phyloP scores from a whole-genome alignment of 2,113 vertebrate species.

The Epinephelus cyanopodus region DNA sequence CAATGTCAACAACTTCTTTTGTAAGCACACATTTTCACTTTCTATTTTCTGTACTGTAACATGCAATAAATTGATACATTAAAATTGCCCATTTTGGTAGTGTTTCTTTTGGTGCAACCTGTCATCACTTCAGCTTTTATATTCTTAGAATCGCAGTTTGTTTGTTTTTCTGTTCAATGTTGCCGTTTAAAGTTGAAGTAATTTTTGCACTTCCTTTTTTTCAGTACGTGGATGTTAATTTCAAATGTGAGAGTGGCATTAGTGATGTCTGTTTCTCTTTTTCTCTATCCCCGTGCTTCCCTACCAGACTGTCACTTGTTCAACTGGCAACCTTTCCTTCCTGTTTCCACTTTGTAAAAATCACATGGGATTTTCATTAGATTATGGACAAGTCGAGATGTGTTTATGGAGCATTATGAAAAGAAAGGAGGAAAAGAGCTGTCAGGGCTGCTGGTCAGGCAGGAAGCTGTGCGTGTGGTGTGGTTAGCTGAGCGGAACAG shows the following conservation, averaged over 20 bases:
- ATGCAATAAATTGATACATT: slow-evolving; percentile 94
- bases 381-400: background rate
- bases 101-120: background rate
- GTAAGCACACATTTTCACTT: slow-evolving; percentile 85
- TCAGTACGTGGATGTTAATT: slow-evolving; percentile 5
- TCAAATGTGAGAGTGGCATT: background rate
- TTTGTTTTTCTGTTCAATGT: slow-evolving; percentile 25
- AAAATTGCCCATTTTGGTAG: slow-evolving; percentile 55
- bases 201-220: slow-evolving; percentile 68
- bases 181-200: slow-evolving; percentile 1
- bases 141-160: slow-evolving; percentile 23
- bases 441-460: slow-evolving; percentile 35
- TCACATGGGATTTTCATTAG: background rate
- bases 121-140: slow-evolving; percentile 50
- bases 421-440: background rate
- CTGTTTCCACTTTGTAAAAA: background rate
- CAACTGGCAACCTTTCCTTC: background rate
- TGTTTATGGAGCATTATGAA: background rate
- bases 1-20: slow-evolving; percentile 74
- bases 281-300: background rate
- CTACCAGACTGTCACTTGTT: background rate
- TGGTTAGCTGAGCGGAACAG: slow-evolving; percentile 69
- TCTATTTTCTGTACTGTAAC: slow-evolving; percentile 93
- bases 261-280: background rate
- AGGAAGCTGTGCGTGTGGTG: slow-evolving; percentile 72